phyloP scores from a whole-genome alignment of 2,888 invertebrate genomes.

The Pseudococcus viburni region DNA sequence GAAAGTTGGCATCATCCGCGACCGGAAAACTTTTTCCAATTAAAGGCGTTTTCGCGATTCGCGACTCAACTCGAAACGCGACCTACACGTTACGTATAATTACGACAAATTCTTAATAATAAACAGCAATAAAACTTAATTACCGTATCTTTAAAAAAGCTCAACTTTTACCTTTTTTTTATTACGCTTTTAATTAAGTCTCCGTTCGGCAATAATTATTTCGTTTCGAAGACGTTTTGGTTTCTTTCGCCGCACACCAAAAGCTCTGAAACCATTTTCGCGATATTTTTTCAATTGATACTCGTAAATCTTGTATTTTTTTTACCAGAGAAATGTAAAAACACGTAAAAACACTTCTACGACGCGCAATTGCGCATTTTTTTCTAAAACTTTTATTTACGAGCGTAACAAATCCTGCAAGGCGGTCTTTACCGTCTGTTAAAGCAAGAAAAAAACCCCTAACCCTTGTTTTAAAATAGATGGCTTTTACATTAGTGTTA shows the following conservation, averaged over 20 bases:
- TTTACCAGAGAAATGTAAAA: slow-evolving; percentile 24
- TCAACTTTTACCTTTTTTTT: not conserved
- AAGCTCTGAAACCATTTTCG: not conserved
- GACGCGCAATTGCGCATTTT: slow-evolving; percentile 59
- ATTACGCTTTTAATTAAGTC: slow-evolving; percentile 24
- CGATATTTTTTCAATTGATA: slow-evolving; percentile 59
- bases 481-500: slow-evolving; percentile 66
- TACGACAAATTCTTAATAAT: slow-evolving; percentile 19
- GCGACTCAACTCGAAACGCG: not conserved
- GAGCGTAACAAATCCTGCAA: slow-evolving; percentile 66
- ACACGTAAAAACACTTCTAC: slow-evolving; percentile 65
- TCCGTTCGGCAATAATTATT: not conserved
- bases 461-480: slow-evolving; percentile 67
- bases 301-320: slow-evolving; percentile 52
- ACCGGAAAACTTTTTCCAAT: slow-evolving; percentile 53
- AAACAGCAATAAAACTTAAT: slow-evolving; percentile 19
- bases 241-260: not conserved
- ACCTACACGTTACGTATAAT: slow-evolving; percentile 10
- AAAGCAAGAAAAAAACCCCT: slow-evolving; percentile 55
- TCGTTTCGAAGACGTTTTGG: not conserved
- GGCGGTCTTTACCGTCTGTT: slow-evolving; percentile 65
- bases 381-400: slow-evolving; percentile 64
- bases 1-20: not conserved
- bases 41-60: slow-evolving; percentile 33
- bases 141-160: not conserved